Evolutionary conservation across 2,888 invertebrate genomes (phyloP).

Genomic region (Drosophila flavopinicola): DNA sequence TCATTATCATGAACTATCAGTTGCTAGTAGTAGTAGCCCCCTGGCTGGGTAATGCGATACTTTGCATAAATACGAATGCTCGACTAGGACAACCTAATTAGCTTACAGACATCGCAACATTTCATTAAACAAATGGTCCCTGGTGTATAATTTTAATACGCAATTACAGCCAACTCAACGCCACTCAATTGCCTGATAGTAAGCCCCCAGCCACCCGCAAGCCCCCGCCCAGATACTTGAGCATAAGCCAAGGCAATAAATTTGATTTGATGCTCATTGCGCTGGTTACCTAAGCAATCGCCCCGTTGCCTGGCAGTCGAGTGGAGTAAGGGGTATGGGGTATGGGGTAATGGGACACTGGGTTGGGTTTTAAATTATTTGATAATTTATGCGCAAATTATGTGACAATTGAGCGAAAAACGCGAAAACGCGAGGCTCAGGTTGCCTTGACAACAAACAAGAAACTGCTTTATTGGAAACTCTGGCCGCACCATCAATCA

Average conservation of each 20-base stretch:
- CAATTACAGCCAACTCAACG: slow-evolving; percentile 74
- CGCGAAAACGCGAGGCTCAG: slow-evolving; percentile 17
- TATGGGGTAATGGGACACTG: too few relatives aligned
- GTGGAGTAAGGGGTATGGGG: too few relatives aligned
- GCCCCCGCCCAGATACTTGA: slow-evolving; percentile 16
- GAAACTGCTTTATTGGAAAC: slow-evolving; percentile 50
- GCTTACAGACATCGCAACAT: slow-evolving; percentile 69
- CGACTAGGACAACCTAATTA: slow-evolving; percentile 63
- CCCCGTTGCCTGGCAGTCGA: slow-evolving; percentile 30
- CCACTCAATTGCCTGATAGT: slow-evolving; percentile 70
- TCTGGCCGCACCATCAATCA: slow-evolving; percentile 58
- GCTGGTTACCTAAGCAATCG: slow-evolving; percentile 62
- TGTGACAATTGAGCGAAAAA: slow-evolving; percentile 74
- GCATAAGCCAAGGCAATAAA: slow-evolving; percentile 65
- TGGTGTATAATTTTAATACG: slow-evolving; percentile 75
- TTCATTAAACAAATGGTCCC: slow-evolving; percentile 77
- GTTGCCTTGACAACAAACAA: slow-evolving; percentile 32
- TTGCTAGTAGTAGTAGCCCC: not conserved
- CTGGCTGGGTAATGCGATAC: slow-evolving; percentile 5
- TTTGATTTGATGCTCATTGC: slow-evolving; percentile 61
- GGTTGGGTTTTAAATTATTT: slow-evolving; percentile 68
- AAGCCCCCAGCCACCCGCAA: slow-evolving; percentile 6
- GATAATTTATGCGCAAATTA: slow-evolving; percentile 78
- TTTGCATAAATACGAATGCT: slow-evolving; percentile 37
- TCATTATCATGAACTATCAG: slow-evolving; percentile 25